Evolutionary conservation across 2,888 invertebrate genomes (phyloP), one percentile per base, ranked within the genome.

Genomic region (Selenia dentaria): DNA sequence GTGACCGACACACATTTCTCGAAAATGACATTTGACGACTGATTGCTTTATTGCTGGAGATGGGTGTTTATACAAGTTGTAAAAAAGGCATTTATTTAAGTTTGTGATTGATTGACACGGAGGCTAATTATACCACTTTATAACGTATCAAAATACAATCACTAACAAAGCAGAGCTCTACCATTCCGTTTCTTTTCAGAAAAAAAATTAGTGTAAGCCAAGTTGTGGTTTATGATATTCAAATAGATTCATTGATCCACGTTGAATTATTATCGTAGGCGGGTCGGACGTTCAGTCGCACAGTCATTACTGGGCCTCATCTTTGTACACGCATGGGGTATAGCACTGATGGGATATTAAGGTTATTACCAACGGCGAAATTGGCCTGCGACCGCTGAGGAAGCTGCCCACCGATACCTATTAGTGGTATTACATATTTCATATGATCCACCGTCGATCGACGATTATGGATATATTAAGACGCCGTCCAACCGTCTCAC

Each of bases 341-440:
- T 69, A 77, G 74, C 78, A 75, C 74, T 80, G 82, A 84, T 81
- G 85, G 85, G 79, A 79, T 84, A 88, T 89, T 89, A 89, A 83
- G 77, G 85, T 80, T 85, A 89, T 89, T 88, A 89, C 80, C 69
- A 78, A 79, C 74, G 80, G 83, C 76, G 54, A 89, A 88, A 87
- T 87, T 88, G 87, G 79, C 77, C 76, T 77, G 75, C 85, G 81
- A 88, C 89, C 89, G 89, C 89, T 89, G 85, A 90, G 87, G 89
- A 84, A 90, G 89, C 89, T 86, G 76, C 83, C 79, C 80, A 72
- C 80, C 75, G 70, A 80, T 74, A 77, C 83, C 84, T 87, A 88
- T 87, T 87, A 86, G 84, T 80, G 81, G 81, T 78, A 86, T 84
- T 85, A 85, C 85, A 86, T 87, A 86, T 86, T 86, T 84, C 83